Base-by-base conservation (phyloP, 2,888 invertebrate species). In the Scelioninae gen. 1 region DNA sequence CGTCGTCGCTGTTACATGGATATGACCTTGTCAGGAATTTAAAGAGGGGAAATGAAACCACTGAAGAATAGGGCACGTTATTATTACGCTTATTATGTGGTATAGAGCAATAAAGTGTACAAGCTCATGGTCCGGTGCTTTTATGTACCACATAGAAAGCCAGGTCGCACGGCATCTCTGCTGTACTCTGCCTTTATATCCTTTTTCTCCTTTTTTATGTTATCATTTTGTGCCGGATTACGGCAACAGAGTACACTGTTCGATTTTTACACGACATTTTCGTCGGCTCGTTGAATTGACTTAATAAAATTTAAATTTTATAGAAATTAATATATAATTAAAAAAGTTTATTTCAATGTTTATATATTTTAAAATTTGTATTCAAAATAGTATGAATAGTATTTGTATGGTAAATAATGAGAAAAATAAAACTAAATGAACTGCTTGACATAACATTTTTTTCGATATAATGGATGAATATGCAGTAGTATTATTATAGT, bases 21-120 rank as follows among this genome's bases (percentile, higher is more conserved):
- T 89, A 88, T 90, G 91, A 90, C 91, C 91, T 91, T 91, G 90
- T 82, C 86, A 89, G 86, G 89, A 91, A 90, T 90, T 90, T 88
- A 84, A 88, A 85, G 85, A 87, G 88, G 85, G 87, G 87, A 87
- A 85, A 85, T 78, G 80, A 87, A 85, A 84, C 74, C 68, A 77
- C 69, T 84, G 75, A 81, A 84, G 78, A 86, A 83, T 83, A 76
- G 72, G 84, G 84, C 76, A 76, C 76, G 60, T 79, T 79, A 83
- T 85, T 77, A 81, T 83, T 78, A 56, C 72, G 72, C 76, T 80
- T 76, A 80, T 80, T 80, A 83, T 74, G 68, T 65, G 58, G 66
- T 72, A 53, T 60, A 34, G 51, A 72, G 72, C 62, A 66, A 77
- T 83, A 76, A 79, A 71, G 66, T 80, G 43, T 71, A 72, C 68